Evolutionary conservation across 2,888 invertebrate genomes (phyloP).

Genomic region (Cyclophora punctaria): DNA sequence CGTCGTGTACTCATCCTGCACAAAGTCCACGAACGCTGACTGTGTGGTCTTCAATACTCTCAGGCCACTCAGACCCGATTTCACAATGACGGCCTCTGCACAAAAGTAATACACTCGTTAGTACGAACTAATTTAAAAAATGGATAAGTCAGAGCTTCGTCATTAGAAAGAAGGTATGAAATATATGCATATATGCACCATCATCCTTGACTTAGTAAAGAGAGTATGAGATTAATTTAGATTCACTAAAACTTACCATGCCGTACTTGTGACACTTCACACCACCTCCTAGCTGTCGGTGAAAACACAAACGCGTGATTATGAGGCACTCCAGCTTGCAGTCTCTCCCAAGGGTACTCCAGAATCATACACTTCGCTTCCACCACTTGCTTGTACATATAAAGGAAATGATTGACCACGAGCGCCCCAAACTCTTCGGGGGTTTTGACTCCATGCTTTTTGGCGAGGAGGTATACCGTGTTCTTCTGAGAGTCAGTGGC

Average conservation of each 20-base stretch:
- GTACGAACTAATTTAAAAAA: no score
- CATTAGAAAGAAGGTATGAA: no score
- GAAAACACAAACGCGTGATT: conserved; percentile 86
- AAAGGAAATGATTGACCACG: conserved; percentile 83
- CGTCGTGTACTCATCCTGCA: conserved; percentile 85
- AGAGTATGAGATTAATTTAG: no score
- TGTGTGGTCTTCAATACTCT: conserved; percentile 87
- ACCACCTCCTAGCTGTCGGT: conserved; percentile 79
- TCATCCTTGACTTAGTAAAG: no score
- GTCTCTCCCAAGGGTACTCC: conserved; percentile 85
- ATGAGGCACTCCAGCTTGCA: conserved; percentile 74
- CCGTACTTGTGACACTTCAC: conserved; percentile 79
- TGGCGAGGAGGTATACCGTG: conserved; percentile 85
- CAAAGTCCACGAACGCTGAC: conserved; percentile 86
- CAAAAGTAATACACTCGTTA: conserved; percentile 11
- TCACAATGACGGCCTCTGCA: conserved; percentile 73
- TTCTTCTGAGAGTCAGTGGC: conserved; percentile 90
- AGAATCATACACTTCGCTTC: conserved; percentile 81
- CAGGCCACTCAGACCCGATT: conserved; percentile 81
- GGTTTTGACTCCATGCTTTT: conserved; percentile 83
- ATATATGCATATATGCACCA: no score
- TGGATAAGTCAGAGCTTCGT: no score
- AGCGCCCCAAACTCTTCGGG: conserved; percentile 85
- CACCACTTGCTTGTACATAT: conserved; percentile 83
- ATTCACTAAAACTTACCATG: conserved; percentile 70